Conservation (phyloP, 2,888 invertebrate genomes). For the Drosophila gaucha region DNA sequence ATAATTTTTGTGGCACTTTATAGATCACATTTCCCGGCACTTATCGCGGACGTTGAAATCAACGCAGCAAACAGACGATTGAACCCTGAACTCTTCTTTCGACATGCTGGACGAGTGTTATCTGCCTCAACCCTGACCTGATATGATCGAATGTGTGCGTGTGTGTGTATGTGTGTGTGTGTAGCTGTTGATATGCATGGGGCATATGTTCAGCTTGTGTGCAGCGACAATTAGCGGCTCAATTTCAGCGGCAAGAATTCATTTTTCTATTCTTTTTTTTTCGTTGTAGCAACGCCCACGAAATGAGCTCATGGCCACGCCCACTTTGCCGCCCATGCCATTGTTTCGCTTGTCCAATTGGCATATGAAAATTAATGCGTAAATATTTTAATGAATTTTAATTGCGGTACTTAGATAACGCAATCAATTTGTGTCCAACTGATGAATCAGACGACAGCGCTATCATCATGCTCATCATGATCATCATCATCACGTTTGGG, state of each 20-base stretch:
- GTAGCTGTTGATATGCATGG: slow-evolving; percentile 36
- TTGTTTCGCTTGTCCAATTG: slow-evolving; percentile 2
- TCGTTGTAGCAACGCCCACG: slow-evolving; percentile 45
- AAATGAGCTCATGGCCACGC: slow-evolving; percentile 65
- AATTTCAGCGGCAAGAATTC: slow-evolving; percentile 27
- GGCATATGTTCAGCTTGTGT: slow-evolving; percentile 38
- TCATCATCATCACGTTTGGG: neutral
- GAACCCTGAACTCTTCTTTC: slow-evolving; percentile 56
- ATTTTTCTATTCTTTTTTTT: neutral
- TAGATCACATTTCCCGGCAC: slow-evolving; percentile 17
- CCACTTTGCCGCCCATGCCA: neutral
- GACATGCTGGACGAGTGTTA: slow-evolving; percentile 23
- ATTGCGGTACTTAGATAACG: slow-evolving; percentile 69
- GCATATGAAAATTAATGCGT: slow-evolving; percentile 50
- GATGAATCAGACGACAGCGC: slow-evolving; percentile 59
- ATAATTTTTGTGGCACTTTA: neutral
- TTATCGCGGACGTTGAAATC: slow-evolving; percentile 49
- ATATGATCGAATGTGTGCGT: slow-evolving; percentile 15
- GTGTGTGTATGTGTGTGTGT: slow-evolving; percentile 2
- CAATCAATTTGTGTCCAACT: slow-evolving; percentile 56
- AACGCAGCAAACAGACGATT: slow-evolving; percentile 40
- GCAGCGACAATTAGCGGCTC: slow-evolving; percentile 57
- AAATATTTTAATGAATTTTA: slow-evolving; percentile 72
- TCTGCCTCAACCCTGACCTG: slow-evolving; percentile 56
- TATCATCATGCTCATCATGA: slow-evolving; percentile 18